Percentiles rank a stretch among this genome's conserved stretches.
These are phyloP conservation scores for Drosophila fungiperda DNA, from an alignment of 2,888 invertebrate species.

Conservation along the genomic window DNA sequence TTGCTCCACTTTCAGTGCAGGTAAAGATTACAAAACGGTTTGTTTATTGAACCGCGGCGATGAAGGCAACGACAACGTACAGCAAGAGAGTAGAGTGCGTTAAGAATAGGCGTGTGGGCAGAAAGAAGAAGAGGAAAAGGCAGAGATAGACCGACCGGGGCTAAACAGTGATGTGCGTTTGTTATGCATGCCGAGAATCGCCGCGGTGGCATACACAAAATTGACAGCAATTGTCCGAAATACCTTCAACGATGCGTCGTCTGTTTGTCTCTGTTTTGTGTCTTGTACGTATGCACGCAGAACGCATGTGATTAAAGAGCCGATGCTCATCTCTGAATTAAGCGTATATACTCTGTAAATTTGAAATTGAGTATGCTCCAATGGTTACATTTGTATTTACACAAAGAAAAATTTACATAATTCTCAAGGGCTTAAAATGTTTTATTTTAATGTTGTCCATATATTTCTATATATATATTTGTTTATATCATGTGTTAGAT, in stretches of 20 bases:
- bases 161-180: slow-evolving; percentile 51
- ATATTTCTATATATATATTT: neutral
- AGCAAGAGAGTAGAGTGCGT: slow-evolving; percentile 42
- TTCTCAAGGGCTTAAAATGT: neutral
- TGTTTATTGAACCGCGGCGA: slow-evolving; percentile 59
- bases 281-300: slow-evolving; percentile 13
- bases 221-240: slow-evolving; percentile 38
- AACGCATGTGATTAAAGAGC: slow-evolving; percentile 1
- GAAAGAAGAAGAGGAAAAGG: slow-evolving; percentile 6
- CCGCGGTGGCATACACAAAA: slow-evolving; percentile 65
- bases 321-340: slow-evolving; percentile 11
- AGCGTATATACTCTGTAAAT: slow-evolving; percentile 1
- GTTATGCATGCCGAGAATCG: slow-evolving; percentile 52
- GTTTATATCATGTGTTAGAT: neutral
- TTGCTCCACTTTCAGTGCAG: slow-evolving; percentile 69
- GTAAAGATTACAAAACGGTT: slow-evolving; percentile 76
- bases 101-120: slow-evolving; percentile 21
- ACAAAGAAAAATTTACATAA: neutral
- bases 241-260: slow-evolving; percentile 27
- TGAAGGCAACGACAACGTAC: slow-evolving; percentile 49
- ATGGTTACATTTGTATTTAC: neutral
- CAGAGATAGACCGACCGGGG: slow-evolving; percentile 10
- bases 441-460: neutral
- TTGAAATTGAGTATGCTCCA: neutral
- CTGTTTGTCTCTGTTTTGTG: slow-evolving; percentile 39